Evolutionary conservation across 2,113 vertebrate species (phyloP), one percentile per base, ranked within the genome.

Genomic region (Candoia aspera): DNA sequence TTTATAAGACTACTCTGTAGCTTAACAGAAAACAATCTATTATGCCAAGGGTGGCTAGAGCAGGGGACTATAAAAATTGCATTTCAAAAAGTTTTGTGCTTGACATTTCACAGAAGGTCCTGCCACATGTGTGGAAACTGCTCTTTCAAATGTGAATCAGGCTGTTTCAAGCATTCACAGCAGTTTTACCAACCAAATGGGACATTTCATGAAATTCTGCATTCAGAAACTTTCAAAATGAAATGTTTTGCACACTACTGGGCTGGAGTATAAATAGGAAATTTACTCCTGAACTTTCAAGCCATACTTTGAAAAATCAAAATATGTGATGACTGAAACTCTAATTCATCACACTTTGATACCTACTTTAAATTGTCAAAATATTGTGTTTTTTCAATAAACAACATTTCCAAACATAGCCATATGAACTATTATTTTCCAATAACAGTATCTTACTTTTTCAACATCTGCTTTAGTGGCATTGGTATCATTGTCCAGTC

Each of bases 391-490:
- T 29, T 12, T 29, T 9, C 73, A 84, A n/a, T 42, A 88, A 62
- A 89, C 1, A 86, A 46, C 49, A 37, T 85, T 4, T 91, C 90
- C 84, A 87, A 91, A 42, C 54, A 60, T 37, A 59, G 37, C 13
- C 55, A 55, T n/a, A 2, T 0, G 87, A 42, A 92, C 93, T 24
- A 37, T 79, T 79, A 79, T 17, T 0, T 58, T 0, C 62, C 58
- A 37, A 24, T 79, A 79, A 73, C n/a, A 55, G 21, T 49, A 46
- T 91, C 96, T 95, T 98, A 99, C 99, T 99, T 99, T 99, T 96
- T 99, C 99, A 95, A 99, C 99, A 94, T 99, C 99, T 1, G 99
- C 99, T 93, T 99, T 99, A 91, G 99, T 99, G 0, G 99, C 99
- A 85, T 99, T 99, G 93, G 98, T 98, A 96, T 99, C 99, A 4